Base-by-base conservation (phyloP, 1,140 invertebrate genomes). In the Schlechtendalia chinensis region DNA sequence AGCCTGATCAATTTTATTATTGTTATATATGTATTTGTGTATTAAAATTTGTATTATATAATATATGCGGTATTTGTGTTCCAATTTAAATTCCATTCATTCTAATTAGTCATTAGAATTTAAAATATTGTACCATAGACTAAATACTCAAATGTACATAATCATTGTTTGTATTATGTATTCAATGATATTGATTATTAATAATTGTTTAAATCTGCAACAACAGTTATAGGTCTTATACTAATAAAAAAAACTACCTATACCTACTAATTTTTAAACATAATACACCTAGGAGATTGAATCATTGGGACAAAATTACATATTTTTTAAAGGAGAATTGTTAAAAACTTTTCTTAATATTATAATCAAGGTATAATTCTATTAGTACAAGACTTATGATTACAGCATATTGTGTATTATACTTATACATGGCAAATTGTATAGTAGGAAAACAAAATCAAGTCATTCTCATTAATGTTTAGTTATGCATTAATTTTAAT, bases 31-130 rank as follows among this genome's bases (percentile, higher is more conserved):
- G 27, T 74, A 11, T 39, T 59, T 59, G 6, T 39, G 53, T 45
- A 72, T 24, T 58, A 8, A 59, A 24, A 45, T 58, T n/a, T 58
- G 11, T 58, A n/a, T 75, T 75, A 54, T 75, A 39, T 58, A 75
- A 75, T 75, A 10, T 77, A 10, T 59, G 58, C 29, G 72, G 72
- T 77, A 77, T 77, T 59, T 77, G 54, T 77, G 54, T 77, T 77
- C 72, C 54, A 77, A 32, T 77, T 77, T 17, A 19, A 75, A 77
- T 77, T 77, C 54, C 72, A 77, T 58, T 59, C 17, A 12, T 59
- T 24, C 6, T 59, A 39, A 32, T 65, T 75, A 77, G 72, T 77
- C 72, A 77, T 77, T 77, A 77, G 54, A 45, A 17, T 77, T 47
- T 77, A 77, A 39, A 77, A n/a, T 45, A 39, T 72, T 71, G 17